Conservation (phyloP, 2,888 invertebrate species). For the Drosophila subsilvestris region DNA sequence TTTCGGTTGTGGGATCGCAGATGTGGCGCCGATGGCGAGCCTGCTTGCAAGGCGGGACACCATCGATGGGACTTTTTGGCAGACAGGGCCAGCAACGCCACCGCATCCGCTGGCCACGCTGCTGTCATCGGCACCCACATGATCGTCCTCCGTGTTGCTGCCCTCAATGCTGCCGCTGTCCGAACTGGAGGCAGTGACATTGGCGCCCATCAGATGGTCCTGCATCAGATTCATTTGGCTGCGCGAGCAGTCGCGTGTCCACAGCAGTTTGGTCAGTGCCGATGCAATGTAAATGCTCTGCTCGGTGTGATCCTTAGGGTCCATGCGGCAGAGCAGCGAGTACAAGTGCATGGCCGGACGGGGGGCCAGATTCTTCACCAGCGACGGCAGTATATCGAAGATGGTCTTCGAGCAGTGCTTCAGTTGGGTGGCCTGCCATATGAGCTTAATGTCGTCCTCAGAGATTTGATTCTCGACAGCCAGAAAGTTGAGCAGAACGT, state of each 20-base stretch:
- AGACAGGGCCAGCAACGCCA: constrained; percentile 24
- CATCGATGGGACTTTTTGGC: constrained; percentile 84
- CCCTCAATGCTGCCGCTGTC: constrained; percentile 93
- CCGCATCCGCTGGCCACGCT: constrained; percentile 85
- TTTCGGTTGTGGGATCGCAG: constrained; percentile 81
- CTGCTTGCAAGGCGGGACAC: constrained; percentile 86
- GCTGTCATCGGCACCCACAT: constrained; percentile 85
- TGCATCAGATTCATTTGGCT: constrained; percentile 83
- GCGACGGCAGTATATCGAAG: constrained; percentile 94
- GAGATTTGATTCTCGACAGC: constrained; percentile 96
- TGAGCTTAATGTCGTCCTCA: constrained; percentile 94
- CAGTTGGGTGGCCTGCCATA: constrained; percentile 97
- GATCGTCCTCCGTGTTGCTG: constrained; percentile 92
- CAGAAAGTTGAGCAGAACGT: constrained; percentile 95
- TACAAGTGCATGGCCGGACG: constrained; percentile 95
- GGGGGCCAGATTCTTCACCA: constrained; percentile 95
- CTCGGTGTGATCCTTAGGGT: constrained; percentile 96
- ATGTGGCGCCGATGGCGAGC: constrained; percentile 83
- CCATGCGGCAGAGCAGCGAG: constrained; percentile 92
- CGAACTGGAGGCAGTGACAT: constrained; percentile 87
- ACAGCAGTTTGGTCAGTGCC: constrained; percentile 94
- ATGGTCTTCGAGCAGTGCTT: constrained; percentile 98
- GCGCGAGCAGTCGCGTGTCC: constrained; percentile 89
- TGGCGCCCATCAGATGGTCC: constrained; percentile 84
- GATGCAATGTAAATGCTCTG: constrained; percentile 96